Evolutionary conservation across 2,888 invertebrate species (phyloP), one percentile per base, ranked within the genome.

Genomic region (Brachypalpus laphriformis): DNA sequence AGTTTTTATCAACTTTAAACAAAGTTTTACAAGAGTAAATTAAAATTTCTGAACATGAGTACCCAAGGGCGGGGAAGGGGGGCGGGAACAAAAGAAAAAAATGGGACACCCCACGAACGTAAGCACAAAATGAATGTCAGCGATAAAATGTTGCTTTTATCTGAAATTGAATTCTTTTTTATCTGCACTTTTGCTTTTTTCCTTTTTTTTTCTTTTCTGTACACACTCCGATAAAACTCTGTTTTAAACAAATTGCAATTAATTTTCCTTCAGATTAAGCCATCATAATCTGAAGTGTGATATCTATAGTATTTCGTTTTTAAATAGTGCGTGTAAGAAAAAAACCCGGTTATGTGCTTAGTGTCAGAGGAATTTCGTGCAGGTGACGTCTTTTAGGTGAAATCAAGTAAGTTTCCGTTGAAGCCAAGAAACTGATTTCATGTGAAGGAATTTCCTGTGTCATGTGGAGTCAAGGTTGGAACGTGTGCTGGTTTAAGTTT

Each of bases 261-360:
- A 66, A 49, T 49, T 66, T 76, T 45, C 68, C n/a, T 31, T 40
- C n/a, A 76, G 76, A 76, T 76, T 66, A 76, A 42, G 59, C 16
- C 42, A 71, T 57, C 59, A 42, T 37, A 51, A 59, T 68, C 66
- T 59, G 40, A 57, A 59, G 28, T 31, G 66, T 66, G 76, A 51
- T 56, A 28, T 9, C 31, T 28, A 42, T 5, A 20, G 20, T 49
- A 6, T 25, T 22, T 61, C 7, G 11, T 37, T 20, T 66, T 40
- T 28, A 2, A 20, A 22, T 22, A 14, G 54, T 72, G 49, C 37
- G 47, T 34, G 56, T 16, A 40, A 40, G 11, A 14, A n/a, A 14
- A 22, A 37, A 28, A 45, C 42, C 42, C 20, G 16, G 3, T 9
- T 49, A 47, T 47, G 18, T 45, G 20, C 31, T 18, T 40, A 40